phyloP scores from a whole-genome alignment of 2,113 vertebrate species.

The Nycticebus coucang region DNA sequence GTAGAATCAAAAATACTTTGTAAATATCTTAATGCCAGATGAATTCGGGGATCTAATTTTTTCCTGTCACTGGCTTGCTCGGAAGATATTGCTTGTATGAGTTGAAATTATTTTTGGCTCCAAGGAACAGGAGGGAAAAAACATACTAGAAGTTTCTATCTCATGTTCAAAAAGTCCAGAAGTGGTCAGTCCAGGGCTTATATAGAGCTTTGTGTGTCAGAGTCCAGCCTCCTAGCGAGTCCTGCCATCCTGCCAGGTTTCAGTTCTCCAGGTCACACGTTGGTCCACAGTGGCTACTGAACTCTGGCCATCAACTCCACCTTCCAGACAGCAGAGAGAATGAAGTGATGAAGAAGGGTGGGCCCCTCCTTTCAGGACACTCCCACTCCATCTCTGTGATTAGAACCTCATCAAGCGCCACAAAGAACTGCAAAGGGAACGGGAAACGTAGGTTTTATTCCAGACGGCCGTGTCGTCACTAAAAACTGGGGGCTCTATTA shows the following conservation, averaged over 20 bases:
- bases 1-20: not conserved
- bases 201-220: not conserved
- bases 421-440: not conserved
- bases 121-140: not conserved
- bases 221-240: not conserved
- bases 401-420: not conserved
- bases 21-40: not conserved
- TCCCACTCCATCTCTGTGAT: not conserved
- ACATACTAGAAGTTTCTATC: not conserved
- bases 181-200: not conserved
- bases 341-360: not conserved
- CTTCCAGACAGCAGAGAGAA: not conserved
- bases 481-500: not conserved
- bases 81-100: conserved; percentile 1
- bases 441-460: not conserved
- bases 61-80: not conserved
- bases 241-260: not conserved
- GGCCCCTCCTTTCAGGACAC: not conserved
- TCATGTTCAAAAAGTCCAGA: not conserved
- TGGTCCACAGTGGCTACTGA: not conserved
- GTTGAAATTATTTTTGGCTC: conserved; percentile 35
- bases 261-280: not conserved
- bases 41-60: not conserved
- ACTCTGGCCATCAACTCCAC: not conserved
- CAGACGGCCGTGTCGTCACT: not conserved